phyloP scores from a whole-genome alignment of 2,113 vertebrate species.

The Petrocephalus zakoni region DNA sequence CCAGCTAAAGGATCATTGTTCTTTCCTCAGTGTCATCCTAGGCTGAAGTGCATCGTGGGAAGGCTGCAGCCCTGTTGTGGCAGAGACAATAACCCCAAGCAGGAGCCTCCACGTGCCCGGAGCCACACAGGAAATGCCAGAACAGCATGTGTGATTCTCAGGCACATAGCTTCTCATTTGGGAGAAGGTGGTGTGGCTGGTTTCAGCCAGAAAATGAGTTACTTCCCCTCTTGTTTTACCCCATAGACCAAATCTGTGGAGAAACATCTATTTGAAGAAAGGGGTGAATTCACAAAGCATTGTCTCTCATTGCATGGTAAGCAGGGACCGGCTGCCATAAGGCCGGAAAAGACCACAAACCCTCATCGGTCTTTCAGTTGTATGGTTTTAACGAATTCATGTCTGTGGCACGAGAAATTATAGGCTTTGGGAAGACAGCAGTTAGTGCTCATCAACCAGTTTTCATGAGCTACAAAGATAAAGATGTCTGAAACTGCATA shows the following conservation, averaged over 20 bases:
- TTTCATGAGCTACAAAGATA: background rate
- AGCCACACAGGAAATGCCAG: slow-evolving; percentile 38
- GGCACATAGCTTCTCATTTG: background rate
- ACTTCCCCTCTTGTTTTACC: background rate
- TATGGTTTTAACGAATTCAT: background rate
- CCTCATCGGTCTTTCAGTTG: background rate
- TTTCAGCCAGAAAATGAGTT: background rate
- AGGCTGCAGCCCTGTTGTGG: slow-evolving; percentile 61
- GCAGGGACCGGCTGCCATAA: background rate
- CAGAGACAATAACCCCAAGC: slow-evolving; percentile 62
- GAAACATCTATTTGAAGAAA: background rate
- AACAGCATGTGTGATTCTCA: slow-evolving; percentile 19
- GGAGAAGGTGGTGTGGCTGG: background rate
- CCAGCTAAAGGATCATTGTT: slow-evolving; percentile 53
- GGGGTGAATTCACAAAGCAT: background rate
- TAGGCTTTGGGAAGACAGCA: background rate
- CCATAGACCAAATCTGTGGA: background rate
- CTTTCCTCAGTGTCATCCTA: slow-evolving; percentile 54
- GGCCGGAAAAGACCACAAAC: background rate
- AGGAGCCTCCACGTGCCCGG: slow-evolving; percentile 38
- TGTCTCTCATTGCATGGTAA: background rate
- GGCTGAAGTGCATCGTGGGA: slow-evolving; percentile 54
- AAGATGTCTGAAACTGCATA: background rate
- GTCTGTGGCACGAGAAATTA: background rate
- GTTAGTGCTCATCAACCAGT: background rate